These are phyloP conservation scores for Hymenochirus boettgeri DNA, from an alignment of 2,113 vertebrate genomes.

Conservation along the genomic window DNA sequence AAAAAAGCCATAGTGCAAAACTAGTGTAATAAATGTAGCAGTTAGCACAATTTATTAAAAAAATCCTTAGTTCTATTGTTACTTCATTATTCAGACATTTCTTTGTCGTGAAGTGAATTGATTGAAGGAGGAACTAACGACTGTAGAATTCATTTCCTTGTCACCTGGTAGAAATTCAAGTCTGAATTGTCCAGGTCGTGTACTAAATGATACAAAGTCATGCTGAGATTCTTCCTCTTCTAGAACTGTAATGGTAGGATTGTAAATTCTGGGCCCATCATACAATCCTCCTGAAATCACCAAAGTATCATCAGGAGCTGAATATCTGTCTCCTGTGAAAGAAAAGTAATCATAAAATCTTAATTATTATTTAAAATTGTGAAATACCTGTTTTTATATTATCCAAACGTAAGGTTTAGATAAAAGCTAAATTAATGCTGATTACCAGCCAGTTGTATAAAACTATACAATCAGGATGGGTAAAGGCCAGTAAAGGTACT, in stretches of 20 bases:
- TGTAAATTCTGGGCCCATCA: constrained; percentile 54
- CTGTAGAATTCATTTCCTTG: constrained; percentile 22
- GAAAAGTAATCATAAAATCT: too few relatives aligned
- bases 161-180: constrained; percentile 58
- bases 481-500: too few relatives aligned
- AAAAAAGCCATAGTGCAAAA: too few relatives aligned
- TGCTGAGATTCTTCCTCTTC: constrained; percentile 45
- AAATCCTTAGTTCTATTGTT: background rate
- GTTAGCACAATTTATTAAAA: background rate
- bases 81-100: constrained; percentile 19
- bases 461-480: too few relatives aligned
- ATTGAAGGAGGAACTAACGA: background rate
- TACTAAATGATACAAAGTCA: constrained; percentile 40
- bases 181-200: constrained; percentile 48
- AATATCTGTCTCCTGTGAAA: constrained; percentile 51
- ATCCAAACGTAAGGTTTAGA: too few relatives aligned
- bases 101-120: background rate
- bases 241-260: constrained; percentile 46
- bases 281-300: constrained; percentile 67
- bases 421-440: too few relatives aligned
- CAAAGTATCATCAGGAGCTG: constrained; percentile 57
- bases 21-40: too few relatives aligned
- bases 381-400: too few relatives aligned
- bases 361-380: too few relatives aligned
- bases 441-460: too few relatives aligned